These are phyloP conservation scores for Solea solea DNA, from an alignment of 2,113 vertebrate species.

Conservation along the genomic window DNA sequence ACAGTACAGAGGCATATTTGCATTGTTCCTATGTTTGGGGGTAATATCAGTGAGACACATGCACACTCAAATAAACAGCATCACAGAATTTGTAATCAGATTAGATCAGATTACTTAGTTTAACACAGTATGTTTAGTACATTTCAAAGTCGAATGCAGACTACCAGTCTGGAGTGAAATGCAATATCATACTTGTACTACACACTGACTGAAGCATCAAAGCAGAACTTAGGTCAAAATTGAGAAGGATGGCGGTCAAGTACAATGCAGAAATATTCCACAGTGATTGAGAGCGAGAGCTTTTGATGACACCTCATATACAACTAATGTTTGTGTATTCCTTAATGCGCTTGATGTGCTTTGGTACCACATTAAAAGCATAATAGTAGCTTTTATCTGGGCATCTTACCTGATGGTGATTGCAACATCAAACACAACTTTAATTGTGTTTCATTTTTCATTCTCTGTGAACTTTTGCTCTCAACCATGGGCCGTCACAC, in stretches of 20 bases:
- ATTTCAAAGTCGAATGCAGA: background rate
- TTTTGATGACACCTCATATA: too few relatives aligned
- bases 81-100: background rate
- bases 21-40: background rate
- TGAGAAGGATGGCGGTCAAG: background rate
- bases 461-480: constrained; percentile 22
- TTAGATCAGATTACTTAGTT: background rate
- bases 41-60: too few relatives aligned
- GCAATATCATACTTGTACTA: background rate
- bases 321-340: too few relatives aligned
- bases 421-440: constrained; percentile 25
- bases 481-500: background rate
- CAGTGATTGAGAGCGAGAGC: too few relatives aligned
- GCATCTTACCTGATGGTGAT: background rate
- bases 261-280: too few relatives aligned
- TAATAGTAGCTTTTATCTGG: constrained; percentile 1
- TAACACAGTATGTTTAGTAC: background rate
- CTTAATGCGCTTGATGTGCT: background rate
- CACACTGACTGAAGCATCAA: background rate
- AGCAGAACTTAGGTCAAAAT: background rate
- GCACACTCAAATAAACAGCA: too few relatives aligned
- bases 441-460: constrained; percentile 24
- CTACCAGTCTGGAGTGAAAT: background rate
- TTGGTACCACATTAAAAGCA: constrained; percentile 9
- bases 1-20: background rate